Conservation (phyloP, 2,888 invertebrate genomes). For the Hartigia nigra region DNA sequence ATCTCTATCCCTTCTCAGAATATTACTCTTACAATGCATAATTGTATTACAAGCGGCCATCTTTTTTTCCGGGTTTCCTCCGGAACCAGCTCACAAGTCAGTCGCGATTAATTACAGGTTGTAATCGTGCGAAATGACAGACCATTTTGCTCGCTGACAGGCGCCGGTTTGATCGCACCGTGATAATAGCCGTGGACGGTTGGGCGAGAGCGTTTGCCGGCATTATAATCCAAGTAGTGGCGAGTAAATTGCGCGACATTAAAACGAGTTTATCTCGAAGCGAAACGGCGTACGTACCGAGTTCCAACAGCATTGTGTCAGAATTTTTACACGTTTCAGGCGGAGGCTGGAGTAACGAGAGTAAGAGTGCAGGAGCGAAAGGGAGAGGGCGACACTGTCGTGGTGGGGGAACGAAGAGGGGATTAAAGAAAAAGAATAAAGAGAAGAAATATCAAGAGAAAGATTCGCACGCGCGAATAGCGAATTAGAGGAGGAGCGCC, state of each 20-base stretch:
- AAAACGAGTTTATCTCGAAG: conserved; percentile 18
- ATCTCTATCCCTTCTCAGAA: neutral
- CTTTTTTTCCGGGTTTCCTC: neutral
- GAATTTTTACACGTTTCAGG: neutral
- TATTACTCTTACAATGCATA: neutral
- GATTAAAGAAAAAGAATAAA: neutral
- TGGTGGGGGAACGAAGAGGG: neutral
- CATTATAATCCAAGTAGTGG: neutral
- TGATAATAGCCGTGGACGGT: neutral
- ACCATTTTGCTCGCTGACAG: neutral
- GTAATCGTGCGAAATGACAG: neutral
- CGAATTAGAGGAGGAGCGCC: neutral
- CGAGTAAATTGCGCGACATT: conserved; percentile 20
- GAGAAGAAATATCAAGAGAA: neutral
- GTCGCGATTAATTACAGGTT: neutral
- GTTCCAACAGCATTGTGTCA: neutral
- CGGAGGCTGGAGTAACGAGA: neutral
- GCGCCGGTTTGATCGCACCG: neutral
- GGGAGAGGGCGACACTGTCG: neutral
- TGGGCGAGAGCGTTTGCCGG: neutral
- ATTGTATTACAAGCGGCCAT: neutral
- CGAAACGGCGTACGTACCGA: neutral
- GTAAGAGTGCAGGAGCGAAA: neutral
- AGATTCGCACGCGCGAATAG: neutral
- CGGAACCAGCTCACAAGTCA: neutral